A percentile compares a stretch with the other conserved stretches of the same genome.
Conservation (phyloP, 2,113 vertebrate species). For the Desmodus rotundus region DNA sequence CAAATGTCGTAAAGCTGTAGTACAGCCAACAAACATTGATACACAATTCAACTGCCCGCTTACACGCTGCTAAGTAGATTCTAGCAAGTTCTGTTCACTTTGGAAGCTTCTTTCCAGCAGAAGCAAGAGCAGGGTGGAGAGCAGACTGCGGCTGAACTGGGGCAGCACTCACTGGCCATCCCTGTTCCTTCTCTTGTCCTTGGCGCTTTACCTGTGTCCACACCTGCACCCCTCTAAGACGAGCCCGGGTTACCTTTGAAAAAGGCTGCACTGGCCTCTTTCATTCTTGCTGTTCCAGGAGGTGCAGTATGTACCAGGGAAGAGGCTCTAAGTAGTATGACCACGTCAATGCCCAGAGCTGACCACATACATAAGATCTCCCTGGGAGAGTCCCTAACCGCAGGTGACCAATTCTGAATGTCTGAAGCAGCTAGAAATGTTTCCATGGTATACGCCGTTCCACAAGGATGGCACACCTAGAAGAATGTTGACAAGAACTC, state of each 20-base stretch:
- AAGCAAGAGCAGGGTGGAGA: accelerated
- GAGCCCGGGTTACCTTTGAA: not conserved
- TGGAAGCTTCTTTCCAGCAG: not conserved
- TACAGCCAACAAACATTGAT: not conserved
- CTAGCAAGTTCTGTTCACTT: not conserved
- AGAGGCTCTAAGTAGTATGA: not conserved
- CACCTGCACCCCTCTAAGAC: not conserved
- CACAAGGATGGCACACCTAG: not conserved
- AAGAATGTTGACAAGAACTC: not conserved
- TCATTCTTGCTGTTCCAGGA: not conserved
- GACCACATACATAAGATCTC: not conserved
- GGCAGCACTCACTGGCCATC: accelerated
- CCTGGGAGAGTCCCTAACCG: not conserved
- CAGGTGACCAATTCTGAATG: not conserved
- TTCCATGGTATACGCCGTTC: not conserved
- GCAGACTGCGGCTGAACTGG: too few species aligned
- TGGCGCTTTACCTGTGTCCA: not conserved
- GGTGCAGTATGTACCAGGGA: not conserved
- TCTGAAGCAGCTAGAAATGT: not conserved
- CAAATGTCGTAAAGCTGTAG: not conserved
- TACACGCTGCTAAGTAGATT: not conserved
- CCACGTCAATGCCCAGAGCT: not conserved
- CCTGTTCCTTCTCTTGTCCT: not conserved
- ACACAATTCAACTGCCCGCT: not conserved
- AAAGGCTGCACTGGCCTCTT: not conserved